A percentile compares a stretch with the other conserved stretches of the same genome.
Evolutionary conservation across 2,888 invertebrate species (phyloP).

Genomic region (Rhagium mordax): DNA sequence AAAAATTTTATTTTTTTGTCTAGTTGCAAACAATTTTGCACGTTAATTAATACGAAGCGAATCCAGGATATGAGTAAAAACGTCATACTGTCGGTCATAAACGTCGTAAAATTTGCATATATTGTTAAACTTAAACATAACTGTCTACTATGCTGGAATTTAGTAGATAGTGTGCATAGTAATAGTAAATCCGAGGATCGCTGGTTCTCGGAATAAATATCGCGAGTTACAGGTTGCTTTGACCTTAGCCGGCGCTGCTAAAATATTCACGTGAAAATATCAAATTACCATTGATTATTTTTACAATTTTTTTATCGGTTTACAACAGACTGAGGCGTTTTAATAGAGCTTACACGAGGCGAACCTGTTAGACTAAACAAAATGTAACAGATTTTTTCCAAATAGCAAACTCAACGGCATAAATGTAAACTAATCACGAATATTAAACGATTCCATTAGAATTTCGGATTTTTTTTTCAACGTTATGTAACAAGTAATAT

Average conservation of each 20-base stretch:
- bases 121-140: neutral
- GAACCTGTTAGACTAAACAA: conserved; percentile 26
- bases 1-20: no score
- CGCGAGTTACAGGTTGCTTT: conserved; percentile 28
- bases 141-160: neutral
- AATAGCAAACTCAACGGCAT: conserved; percentile 18
- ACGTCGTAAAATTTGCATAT: conserved; percentile 8
- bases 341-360: conserved; percentile 25
- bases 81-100: neutral
- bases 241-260: conserved; percentile 34
- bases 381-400: conserved; percentile 20
- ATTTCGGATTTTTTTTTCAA: conserved; percentile 12
- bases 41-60: no score
- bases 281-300: conserved; percentile 37
- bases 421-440: conserved; percentile 34
- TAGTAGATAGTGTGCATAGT: neutral
- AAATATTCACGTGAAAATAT: conserved; percentile 36
- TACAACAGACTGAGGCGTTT: conserved; percentile 14
- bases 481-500: conserved; percentile 16
- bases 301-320: conserved; percentile 32
- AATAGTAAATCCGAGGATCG: conserved; percentile 9
- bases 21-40: no score
- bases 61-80: neutral
- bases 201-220: conserved; percentile 6
- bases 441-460: conserved; percentile 29